Evolutionary conservation across 23 tunicate genomes (phyloP).

Genomic region (Trididemnum miniatum): DNA sequence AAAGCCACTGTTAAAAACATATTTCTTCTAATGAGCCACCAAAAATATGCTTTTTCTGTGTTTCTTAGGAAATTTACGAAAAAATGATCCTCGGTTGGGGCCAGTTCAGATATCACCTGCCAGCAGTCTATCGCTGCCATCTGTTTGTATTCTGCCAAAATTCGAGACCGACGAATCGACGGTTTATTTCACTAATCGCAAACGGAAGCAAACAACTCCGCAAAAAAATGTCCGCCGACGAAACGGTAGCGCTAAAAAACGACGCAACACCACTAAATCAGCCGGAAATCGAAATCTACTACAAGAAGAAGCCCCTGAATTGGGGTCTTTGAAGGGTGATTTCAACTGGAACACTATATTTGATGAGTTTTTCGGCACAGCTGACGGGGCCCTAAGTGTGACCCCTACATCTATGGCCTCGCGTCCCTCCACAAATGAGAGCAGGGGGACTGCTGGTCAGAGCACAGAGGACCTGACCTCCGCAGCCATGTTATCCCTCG

Average conservation of each 20-base stretch:
- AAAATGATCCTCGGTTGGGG: conserved; percentile 8
- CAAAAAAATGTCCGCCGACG: conserved; percentile 47
- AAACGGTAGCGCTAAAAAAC: neutral
- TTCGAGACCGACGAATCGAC: conserved; percentile 3
- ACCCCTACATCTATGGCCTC: conserved; percentile 34
- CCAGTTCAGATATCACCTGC: conserved; percentile 36
- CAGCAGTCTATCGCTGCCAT: conserved; percentile 7
- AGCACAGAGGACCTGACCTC: conserved; percentile 4
- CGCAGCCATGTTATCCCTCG: conserved; percentile 17
- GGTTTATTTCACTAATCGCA: conserved; percentile 11
- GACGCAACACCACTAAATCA: conserved; percentile 8
- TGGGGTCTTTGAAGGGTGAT: conserved; percentile 91
- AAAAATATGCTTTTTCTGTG: too few species aligned
- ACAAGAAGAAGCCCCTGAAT: conserved; percentile 88
- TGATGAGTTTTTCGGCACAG: conserved; percentile 52
- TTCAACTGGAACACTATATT: conserved; percentile 78
- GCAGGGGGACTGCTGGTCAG: neutral
- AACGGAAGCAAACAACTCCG: conserved; percentile 64
- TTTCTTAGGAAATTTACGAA: conserved; percentile 38
- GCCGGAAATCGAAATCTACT: conserved; percentile 27
- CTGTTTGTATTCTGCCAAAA: neutral
- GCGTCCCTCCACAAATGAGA: conserved; percentile 17
- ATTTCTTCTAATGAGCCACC: neutral
- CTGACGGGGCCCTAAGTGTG: conserved; percentile 22
- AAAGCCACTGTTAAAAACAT: too few species aligned